Base-by-base conservation (phyloP, 2,888 invertebrate species). In the Heliconius ethilla region DNA sequence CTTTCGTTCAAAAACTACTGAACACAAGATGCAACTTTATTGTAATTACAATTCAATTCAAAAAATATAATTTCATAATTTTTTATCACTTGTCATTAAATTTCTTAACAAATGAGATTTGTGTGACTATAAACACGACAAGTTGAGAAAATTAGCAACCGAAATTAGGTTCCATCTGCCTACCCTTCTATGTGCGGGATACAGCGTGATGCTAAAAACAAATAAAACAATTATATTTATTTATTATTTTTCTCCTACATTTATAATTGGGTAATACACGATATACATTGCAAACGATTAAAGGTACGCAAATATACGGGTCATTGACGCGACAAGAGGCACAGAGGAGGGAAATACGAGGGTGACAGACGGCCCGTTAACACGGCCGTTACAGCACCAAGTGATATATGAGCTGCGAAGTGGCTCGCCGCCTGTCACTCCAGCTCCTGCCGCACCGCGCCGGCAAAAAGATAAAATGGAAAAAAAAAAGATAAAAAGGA, bases 381-480 rank as follows among this genome's bases (percentile, higher is more conserved):
- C 91, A 87, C 86, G 89, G 87, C 90, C 89, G 92, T 92, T 89
- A 91, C 91, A 89, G 89, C 86, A 87, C 88, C 88, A 89, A 89
- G 93, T 94, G 93, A 94, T 93, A 93, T 93, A 94, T 91, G 93
- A 90, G 90, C 91, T 91, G 90, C 89, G 92, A 92, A 93, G 93
- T 94, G 93, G 92, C 92, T 91, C 88, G 88, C 90, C 90, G 92
- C 89, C 91, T 92, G 93, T 93, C 93, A 93, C 92, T 91, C 92
- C 90, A 89, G 89, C 89, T 88, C 88, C 88, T 88, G 87, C 87
- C 89, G 87, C 90, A 85, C 86, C 86, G 86, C 87, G 83, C 88
- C 89, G 85, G 89, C 91, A 93, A 94, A 93, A 45, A 45, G 15
- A 18, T 45, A 45, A 45, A 45, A 45, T 2, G 15, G 18, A 6